phyloP scores from a whole-genome alignment of 2,888 invertebrate genomes.

The Pristionchus japonicus region DNA sequence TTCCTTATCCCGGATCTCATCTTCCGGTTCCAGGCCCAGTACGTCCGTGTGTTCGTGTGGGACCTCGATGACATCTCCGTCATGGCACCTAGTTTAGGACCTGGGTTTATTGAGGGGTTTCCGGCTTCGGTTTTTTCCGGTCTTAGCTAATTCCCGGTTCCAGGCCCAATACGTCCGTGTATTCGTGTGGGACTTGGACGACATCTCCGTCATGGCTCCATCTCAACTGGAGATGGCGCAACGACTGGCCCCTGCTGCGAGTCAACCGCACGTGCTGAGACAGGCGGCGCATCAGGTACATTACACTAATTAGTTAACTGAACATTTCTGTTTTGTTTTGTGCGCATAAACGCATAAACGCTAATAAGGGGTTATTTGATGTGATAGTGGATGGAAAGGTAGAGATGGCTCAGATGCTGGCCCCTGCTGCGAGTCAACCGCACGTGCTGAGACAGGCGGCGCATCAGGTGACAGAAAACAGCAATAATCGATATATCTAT shows the following conservation, averaged over 20 bases:
- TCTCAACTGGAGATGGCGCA: slow-evolving; percentile 18
- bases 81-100: not conserved
- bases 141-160: not conserved
- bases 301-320: not conserved
- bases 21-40: slow-evolving; percentile 24
- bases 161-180: slow-evolving; percentile 37
- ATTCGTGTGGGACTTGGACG: slow-evolving; percentile 38
- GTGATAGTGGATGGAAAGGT: not conserved
- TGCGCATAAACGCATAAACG: too few relatives aligned
- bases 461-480: not conserved
- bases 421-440: not conserved
- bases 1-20: not conserved
- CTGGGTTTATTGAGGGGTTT: too few relatives aligned
- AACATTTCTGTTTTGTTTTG: too few relatives aligned
- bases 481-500: too few relatives aligned
- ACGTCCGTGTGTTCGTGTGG: not conserved
- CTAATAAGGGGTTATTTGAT: not conserved
- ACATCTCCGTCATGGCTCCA: not conserved
- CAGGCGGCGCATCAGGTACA: not conserved
- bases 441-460: slow-evolving; percentile 1
- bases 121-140: not conserved
- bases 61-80: slow-evolving; percentile 14
- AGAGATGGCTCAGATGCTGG: not conserved
- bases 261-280: not conserved
- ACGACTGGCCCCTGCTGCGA: not conserved